Evolutionary conservation across 2,113 vertebrate genomes (phyloP).

Genomic region (Carettochelys insculpta): DNA sequence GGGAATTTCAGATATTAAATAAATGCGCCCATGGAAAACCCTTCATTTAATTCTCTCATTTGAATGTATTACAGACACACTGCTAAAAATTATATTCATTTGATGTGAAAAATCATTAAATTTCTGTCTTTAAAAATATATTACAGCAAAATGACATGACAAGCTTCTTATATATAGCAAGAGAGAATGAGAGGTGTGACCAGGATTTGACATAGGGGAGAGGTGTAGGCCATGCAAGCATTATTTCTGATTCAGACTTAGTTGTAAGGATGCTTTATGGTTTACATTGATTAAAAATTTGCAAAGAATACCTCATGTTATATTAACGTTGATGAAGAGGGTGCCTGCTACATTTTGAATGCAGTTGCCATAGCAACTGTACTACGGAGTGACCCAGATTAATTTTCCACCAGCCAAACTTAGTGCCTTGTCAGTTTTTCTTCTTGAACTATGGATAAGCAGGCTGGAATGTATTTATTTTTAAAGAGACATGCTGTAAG

Average conservation of each 20-base stretch:
- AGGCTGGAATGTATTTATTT: background rate
- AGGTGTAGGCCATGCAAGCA: background rate
- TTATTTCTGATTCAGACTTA: conserved; percentile 11
- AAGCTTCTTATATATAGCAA: background rate
- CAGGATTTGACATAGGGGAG: background rate
- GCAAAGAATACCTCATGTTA: conserved; percentile 39
- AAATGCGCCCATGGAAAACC: background rate
- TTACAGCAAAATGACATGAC: background rate
- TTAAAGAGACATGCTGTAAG: background rate
- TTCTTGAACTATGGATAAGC: conserved; percentile 33
- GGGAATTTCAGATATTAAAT: background rate
- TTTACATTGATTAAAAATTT: conserved; percentile 49
- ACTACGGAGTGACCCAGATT: conserved; percentile 75
- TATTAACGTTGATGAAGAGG: conserved; percentile 61
- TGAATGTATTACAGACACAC: background rate
- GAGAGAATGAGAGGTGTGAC: background rate
- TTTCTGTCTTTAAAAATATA: background rate
- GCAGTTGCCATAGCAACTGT: conserved; percentile 72
- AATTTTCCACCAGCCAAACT: conserved; percentile 69
- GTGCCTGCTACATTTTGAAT: conserved; percentile 63
- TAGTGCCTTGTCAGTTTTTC: conserved; percentile 52
- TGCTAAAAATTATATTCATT: background rate
- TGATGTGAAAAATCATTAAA: background rate
- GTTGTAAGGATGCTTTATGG: conserved; percentile 15
- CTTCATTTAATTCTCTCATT: background rate